Evolutionary conservation across 2,113 vertebrate genomes (phyloP), one percentile per base, ranked within the genome.

Genomic region (human (Homo sapiens)): DNA sequence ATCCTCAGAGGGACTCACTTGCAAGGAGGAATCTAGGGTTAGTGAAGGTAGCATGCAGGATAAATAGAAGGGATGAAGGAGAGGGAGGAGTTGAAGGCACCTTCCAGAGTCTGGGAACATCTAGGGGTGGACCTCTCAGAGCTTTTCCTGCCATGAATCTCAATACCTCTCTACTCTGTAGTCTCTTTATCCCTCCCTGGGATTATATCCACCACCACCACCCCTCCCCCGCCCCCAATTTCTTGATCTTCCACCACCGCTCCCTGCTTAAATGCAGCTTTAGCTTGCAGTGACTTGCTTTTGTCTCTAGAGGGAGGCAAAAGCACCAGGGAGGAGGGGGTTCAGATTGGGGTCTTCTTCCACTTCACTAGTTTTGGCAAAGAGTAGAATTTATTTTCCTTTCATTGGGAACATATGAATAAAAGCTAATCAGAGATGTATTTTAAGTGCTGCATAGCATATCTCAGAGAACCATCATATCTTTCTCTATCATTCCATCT

Each of bases 231-330:
- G 52, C 43, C 7, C 35, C 57, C 66, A 72, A 68, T 4, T 83
- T 22, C 17, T 95, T 89, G 66, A 89, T 16, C 32, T 52, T 43
- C 38, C 75, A 18, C n/a, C 40, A 7, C 17, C 6, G 22, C 35
- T 61, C 32, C 38, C 27, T 4, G 32, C n/a, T 35, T 55, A 82
- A 86, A 78, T 88, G 70, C 78, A 45, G 48, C 55, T 89, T 85
- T 85, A 52, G 27, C 78, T 91, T 97, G 89, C 57, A 97, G 32
- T 97, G 79, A 97, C 82, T 68, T 89, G 48, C 17, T 96, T 97
- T 86, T 82, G 59, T 97, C 97, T 96, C 96, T 96, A 97, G 98
- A 95, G 95, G 96, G 97, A 97, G 79, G 48, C 89, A 96, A 79
- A 14, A 95, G 73, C 73, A 88, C 68, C 84, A 35, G 73, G 38